phyloP scores from a whole-genome alignment of 2,797 vertebrate genomes.

The Melanotaenia boesemani region DNA sequence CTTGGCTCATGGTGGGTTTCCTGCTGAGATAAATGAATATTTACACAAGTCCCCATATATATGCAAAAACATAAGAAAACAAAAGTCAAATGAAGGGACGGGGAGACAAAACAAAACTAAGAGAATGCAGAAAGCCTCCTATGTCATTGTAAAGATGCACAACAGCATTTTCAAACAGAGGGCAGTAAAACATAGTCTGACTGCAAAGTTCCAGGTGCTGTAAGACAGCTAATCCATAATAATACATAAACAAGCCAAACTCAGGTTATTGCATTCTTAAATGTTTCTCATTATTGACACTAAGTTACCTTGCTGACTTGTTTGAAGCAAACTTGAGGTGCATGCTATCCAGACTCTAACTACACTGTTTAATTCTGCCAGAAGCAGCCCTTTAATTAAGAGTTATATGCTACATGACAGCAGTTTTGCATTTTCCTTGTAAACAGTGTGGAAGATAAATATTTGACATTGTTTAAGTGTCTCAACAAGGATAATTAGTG shows the following conservation, averaged over 20 bases:
- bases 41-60: constrained; percentile 54
- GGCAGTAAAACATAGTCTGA: not conserved
- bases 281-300: not conserved
- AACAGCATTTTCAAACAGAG: not conserved
- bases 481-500: not conserved
- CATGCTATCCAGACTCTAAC: constrained; percentile 10
- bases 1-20: constrained; percentile 49
- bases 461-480: not conserved
- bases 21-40: constrained; percentile 63
- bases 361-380: constrained; percentile 8
- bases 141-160: not conserved
- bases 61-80: constrained; percentile 55
- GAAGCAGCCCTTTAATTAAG: constrained; percentile 19
- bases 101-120: not conserved
- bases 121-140: not conserved
- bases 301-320: constrained; percentile 15
- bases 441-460: not conserved
- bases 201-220: not conserved
- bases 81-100: constrained; percentile 11
- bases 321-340: constrained; percentile 5
- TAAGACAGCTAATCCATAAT: not conserved
- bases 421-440: not conserved
- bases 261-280: constrained; percentile 1
- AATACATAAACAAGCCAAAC: constrained; percentile 12
- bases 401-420: constrained; percentile 2